Conservation (phyloP, 2,113 vertebrate genomes). For the Bubo scandiacus region DNA sequence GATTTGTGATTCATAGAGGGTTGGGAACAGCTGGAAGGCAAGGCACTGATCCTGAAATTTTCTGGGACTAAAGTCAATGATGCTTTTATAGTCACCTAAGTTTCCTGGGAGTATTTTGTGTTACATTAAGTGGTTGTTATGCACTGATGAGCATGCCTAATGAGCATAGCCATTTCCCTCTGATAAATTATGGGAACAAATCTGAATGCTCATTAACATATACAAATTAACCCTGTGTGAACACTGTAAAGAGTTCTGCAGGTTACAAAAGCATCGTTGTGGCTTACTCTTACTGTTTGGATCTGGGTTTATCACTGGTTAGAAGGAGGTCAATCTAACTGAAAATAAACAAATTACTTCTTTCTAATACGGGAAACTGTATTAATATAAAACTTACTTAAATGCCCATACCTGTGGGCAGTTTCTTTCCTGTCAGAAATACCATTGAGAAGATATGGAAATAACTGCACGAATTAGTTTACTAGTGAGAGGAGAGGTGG, state of each 20-base stretch:
- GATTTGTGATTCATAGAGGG: not conserved
- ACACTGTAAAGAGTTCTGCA: not conserved
- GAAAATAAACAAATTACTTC: not conserved
- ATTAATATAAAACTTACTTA: not conserved
- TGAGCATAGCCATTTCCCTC: not conserved
- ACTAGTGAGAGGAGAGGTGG: not conserved
- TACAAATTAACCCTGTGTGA: not conserved
- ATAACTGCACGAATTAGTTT: not conserved
- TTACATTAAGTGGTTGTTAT: constrained; percentile 1
- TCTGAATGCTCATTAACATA: not conserved
- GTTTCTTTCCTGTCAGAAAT: not conserved
- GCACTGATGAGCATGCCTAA: not conserved
- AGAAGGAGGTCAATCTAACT: not conserved
- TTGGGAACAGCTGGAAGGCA: not conserved
- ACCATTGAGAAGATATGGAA: not conserved
- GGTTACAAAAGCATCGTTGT: not conserved
- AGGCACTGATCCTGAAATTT: constrained; percentile 28
- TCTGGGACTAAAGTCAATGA: not conserved
- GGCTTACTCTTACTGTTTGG: not conserved
- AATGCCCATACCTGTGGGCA: not conserved
- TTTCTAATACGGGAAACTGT: not conserved
- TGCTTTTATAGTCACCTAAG: constrained; percentile 24
- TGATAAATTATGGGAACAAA: not conserved
- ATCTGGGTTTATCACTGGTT: not conserved
- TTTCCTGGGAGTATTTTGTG: constrained; percentile 32